Base-by-base conservation (phyloP, 2,113 vertebrate species). In the Pomatostomus ruficeps region DNA sequence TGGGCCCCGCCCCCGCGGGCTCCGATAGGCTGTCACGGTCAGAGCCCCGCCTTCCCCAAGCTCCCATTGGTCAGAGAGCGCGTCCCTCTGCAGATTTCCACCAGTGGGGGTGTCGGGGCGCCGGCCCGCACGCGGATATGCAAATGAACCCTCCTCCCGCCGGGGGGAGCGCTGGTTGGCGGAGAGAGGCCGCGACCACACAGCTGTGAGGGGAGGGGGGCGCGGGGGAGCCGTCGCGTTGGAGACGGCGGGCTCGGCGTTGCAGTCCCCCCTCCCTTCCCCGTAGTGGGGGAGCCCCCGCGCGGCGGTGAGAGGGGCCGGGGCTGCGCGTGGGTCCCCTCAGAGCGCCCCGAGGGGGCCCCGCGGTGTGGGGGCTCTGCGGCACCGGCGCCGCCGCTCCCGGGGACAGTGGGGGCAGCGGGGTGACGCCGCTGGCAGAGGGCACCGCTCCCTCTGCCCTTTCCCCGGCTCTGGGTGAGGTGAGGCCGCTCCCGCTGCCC, bases 11-110 rank as follows among this genome's bases (percentile, higher is more conserved):
- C 54, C 61, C 10, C 11, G 5, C 49, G 10, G 13, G 10, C 70
- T 66, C 31, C 80, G 57, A 97, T 89, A 93, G 96, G 97, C 22
- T n/a, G 15, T 0, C 5, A 2, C 4, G 1, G 12, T 7, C 7
- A 6, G 4, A 7, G 40, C 36, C 8, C 38, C 79, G 5, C 90
- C 71, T 11, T 2, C 0, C 4, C 21, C 3, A 12, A 1, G 23
- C 1, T 6, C 1, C 17, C 28, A 77, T 52, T 93, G 74, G 94
- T 0, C 22, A 1, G 5, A 0, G 11, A 3, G 12, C 8, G 14
- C 14, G 23, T 31, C 31, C 9, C 24, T 49, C 66, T 4, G 84
- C 1, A 4, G 22, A 13, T 51, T 11, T 28, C 24, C 71, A 13
- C 59, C 48, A 36, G 9, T 62, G 24, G 65, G 5, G 3, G 1